Conservation (phyloP, 2,888 invertebrate species). For the Patella pellucida region DNA sequence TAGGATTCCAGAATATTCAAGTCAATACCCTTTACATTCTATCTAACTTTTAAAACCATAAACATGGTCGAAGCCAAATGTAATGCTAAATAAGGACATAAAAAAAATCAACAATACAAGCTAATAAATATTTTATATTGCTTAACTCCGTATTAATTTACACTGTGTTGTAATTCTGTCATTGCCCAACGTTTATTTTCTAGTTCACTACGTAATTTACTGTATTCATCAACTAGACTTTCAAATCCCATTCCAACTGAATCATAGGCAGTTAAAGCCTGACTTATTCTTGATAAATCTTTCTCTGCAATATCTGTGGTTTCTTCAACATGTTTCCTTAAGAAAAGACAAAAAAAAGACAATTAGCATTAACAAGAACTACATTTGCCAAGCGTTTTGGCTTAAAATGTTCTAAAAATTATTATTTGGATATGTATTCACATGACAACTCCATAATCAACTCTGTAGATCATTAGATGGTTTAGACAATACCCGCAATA, state of each 20-base stretch:
- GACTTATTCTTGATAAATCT: slow-evolving; percentile 48
- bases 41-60: background rate
- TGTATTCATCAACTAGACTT: slow-evolving; percentile 58
- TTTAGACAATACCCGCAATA: no score
- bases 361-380: no score
- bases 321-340: slow-evolving; percentile 51
- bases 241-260: slow-evolving; percentile 64
- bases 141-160: background rate
- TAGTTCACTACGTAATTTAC: slow-evolving; percentile 54
- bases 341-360: no score
- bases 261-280: slow-evolving; percentile 59
- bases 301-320: slow-evolving; percentile 46
- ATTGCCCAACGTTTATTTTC: slow-evolving; percentile 67
- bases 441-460: no score
- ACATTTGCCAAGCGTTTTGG: no score
- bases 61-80: background rate
- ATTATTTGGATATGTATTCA: no score
- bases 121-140: background rate
- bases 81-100: no score
- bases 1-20: no score
- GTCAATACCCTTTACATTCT: no score
- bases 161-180: slow-evolving; percentile 38
- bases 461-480: no score
- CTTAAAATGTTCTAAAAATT: no score
- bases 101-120: no score